These are phyloP conservation scores for Alitta virens DNA, from an alignment of 2,888 invertebrate species.

Conservation along the genomic window DNA sequence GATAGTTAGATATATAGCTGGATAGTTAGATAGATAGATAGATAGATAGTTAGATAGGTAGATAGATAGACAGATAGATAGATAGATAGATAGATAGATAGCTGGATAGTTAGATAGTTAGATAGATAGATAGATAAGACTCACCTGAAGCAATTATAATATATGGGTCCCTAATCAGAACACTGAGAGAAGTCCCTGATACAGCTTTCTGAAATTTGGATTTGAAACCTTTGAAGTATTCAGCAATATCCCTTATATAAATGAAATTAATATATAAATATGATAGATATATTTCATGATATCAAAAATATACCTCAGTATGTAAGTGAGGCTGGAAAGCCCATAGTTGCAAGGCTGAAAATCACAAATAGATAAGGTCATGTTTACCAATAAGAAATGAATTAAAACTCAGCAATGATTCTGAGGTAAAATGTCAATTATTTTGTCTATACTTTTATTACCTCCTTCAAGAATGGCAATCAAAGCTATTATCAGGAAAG, in stretches of 20 bases:
- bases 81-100: too few species aligned
- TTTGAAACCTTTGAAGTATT: neutral
- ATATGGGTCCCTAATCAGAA: slow-evolving; percentile 65
- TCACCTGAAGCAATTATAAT: slow-evolving; percentile 59
- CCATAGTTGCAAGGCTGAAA: slow-evolving; percentile 15
- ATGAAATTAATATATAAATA: neutral
- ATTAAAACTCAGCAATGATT: too few species aligned
- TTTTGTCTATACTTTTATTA: slow-evolving; percentile 25
- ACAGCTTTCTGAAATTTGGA: slow-evolving; percentile 23
- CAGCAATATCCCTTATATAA: too few species aligned
- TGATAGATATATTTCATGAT: neutral
- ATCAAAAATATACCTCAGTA: neutral
- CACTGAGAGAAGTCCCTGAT: slow-evolving; percentile 35
- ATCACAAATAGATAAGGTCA: neutral
- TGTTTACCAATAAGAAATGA: too few species aligned
- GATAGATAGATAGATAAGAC: too few species aligned
- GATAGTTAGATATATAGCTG: too few species aligned
- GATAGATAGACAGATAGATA: too few species aligned
- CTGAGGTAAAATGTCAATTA: too few species aligned
- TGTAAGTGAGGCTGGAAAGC: slow-evolving; percentile 1
- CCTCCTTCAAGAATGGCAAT: slow-evolving; percentile 63
- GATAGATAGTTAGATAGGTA: too few species aligned
- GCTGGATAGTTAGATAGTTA: too few species aligned
- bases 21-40: too few species aligned
- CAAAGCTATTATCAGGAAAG: slow-evolving; percentile 70